phyloP scores from a whole-genome alignment of 2,113 vertebrate genomes.

The Mustela nigripes region DNA sequence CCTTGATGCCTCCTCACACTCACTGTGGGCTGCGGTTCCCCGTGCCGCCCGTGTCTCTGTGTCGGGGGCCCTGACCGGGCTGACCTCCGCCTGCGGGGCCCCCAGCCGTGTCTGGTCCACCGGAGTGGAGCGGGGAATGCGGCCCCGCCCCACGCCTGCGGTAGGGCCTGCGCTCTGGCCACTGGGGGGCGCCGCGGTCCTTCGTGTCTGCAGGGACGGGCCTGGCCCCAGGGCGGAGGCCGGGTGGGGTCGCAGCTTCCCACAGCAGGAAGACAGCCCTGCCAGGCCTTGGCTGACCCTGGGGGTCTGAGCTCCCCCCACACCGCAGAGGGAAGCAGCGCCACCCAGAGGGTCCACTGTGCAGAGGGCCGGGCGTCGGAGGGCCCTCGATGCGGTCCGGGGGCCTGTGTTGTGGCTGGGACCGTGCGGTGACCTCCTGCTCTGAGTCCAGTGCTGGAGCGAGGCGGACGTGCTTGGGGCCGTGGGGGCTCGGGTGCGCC shows the following conservation, averaged over 20 bases:
- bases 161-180: neutral
- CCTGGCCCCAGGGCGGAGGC: neutral
- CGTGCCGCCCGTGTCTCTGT: neutral
- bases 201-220: accelerated
- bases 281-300: neutral
- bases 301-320: neutral
- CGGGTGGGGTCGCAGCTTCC: neutral
- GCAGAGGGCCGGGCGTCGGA: neutral
- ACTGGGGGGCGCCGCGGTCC: neutral
- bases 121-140: neutral
- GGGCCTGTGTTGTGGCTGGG: neutral
- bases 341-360: neutral
- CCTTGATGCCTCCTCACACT: neutral
- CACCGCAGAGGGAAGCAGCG: neutral
- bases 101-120: neutral
- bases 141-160: neutral
- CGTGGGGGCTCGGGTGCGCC: neutral
- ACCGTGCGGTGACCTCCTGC: neutral
- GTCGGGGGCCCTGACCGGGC: neutral
- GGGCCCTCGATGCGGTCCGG: accelerated
- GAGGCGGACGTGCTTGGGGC: neutral
- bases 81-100: neutral
- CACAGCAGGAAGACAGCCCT: neutral
- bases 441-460: neutral
- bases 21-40: no score